Evolutionary conservation across 1,140 invertebrate species (phyloP).

Genomic region (Oncopodura yosiiana): DNA sequence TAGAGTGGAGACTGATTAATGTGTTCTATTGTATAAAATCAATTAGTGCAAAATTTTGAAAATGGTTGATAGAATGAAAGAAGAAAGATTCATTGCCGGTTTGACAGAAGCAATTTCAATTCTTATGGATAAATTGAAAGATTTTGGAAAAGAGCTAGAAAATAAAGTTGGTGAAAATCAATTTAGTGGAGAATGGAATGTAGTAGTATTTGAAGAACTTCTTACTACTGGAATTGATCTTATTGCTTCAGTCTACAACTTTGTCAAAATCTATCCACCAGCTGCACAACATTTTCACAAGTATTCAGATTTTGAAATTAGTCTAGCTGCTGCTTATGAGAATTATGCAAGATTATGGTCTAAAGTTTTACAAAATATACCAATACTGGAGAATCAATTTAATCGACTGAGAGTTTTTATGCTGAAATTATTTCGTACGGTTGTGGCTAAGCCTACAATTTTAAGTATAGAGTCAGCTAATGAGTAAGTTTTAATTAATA

Average conservation of each 20-base stretch:
- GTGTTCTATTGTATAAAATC: too few relatives aligned
- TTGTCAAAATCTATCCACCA: slow-evolving; percentile 41
- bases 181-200: not conserved
- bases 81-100: slow-evolving; percentile 43
- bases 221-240: slow-evolving; percentile 42
- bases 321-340: slow-evolving; percentile 25
- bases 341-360: slow-evolving; percentile 7
- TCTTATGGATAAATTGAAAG: slow-evolving; percentile 35
- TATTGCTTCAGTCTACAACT: slow-evolving; percentile 39
- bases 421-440: slow-evolving; percentile 14
- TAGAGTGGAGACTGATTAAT: too few relatives aligned
- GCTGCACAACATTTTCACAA: slow-evolving; percentile 37
- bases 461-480: not conserved
- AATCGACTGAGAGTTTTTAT: slow-evolving; percentile 8
- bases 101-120: slow-evolving; percentile 37
- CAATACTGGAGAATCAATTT: slow-evolving; percentile 7
- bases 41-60: too few relatives aligned
- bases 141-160: slow-evolving; percentile 26
- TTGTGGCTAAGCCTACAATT: slow-evolving; percentile 22
- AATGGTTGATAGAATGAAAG: too few relatives aligned
- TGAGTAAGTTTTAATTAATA: slow-evolving; percentile 13
- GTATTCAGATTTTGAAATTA: slow-evolving; percentile 11
- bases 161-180: slow-evolving; percentile 22
- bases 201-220: slow-evolving; percentile 37
- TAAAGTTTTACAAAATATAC: slow-evolving; percentile 9